A percentile compares a stretch with the other conserved stretches of the same genome.
These are phyloP conservation scores for Mythimna albipuncta DNA, from an alignment of 2,888 invertebrate species.

Conservation along the genomic window DNA sequence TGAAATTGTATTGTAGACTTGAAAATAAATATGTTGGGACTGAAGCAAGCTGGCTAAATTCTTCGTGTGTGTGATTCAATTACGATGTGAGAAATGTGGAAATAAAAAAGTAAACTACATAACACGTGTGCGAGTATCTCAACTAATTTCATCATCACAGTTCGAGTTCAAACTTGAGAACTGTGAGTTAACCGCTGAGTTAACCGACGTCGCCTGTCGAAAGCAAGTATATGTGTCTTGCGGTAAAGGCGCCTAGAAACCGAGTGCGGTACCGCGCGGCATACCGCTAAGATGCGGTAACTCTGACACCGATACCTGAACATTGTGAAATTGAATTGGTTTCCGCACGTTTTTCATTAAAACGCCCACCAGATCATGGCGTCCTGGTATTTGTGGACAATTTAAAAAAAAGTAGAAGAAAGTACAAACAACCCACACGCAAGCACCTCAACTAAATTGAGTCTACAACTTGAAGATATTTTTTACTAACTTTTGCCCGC, in stretches of 20 bases:
- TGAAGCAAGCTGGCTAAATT: too few relatives aligned
- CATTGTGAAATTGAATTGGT: slow-evolving; percentile 51
- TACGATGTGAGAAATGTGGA: not conserved
- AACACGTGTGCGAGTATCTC: slow-evolving; percentile 15
- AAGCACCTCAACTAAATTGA: not conserved
- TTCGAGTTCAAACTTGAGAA: slow-evolving; percentile 30
- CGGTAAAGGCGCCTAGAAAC: slow-evolving; percentile 64
- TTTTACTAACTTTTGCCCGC: too few relatives aligned
- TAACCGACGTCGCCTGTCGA: slow-evolving; percentile 55
- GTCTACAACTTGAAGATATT: not conserved
- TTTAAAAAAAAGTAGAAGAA: not conserved
- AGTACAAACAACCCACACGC: not conserved
- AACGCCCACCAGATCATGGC: slow-evolving; percentile 19
- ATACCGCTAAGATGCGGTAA: slow-evolving; percentile 61
- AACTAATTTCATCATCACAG: slow-evolving; percentile 37
- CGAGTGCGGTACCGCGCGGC: slow-evolving; percentile 50
- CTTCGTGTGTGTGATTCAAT: not conserved
- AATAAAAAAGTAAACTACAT: not conserved
- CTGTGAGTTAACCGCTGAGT: slow-evolving; percentile 56
- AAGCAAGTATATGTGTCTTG: slow-evolving; percentile 65
- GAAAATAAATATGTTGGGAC: not conserved
- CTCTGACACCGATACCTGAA: slow-evolving; percentile 59
- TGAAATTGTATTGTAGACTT: not conserved
- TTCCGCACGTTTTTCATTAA: slow-evolving; percentile 56
- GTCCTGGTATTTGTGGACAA: slow-evolving; percentile 25